A percentile compares a stretch with the other conserved stretches of the same genome.
Evolutionary conservation across 1,140 invertebrate genomes (phyloP).

Genomic region (Pogonus chalceus): DNA sequence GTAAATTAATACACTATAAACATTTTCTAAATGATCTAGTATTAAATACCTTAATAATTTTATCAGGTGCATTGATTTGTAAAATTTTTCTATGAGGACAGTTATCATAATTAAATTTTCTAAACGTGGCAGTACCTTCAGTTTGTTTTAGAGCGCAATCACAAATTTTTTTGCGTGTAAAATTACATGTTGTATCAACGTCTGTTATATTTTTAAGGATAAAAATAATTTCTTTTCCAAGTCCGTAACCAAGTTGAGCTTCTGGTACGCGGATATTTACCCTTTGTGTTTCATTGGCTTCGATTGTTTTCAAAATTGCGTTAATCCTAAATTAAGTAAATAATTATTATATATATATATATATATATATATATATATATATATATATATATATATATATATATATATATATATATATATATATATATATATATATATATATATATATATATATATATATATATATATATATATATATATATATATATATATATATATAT

Average conservation of each 20-base stretch:
- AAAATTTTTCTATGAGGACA: slow-evolving; percentile 23
- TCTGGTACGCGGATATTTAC: slow-evolving; percentile 18
- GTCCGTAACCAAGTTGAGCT: slow-evolving; percentile 9
- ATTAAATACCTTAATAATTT: slow-evolving; percentile 5
- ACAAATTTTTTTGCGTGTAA: slow-evolving; percentile 23
- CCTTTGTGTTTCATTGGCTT: slow-evolving; percentile 13
- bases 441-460: too few relatives aligned
- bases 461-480: too few relatives aligned
- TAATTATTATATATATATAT: slow-evolving; percentile 8
- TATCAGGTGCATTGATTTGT: background rate
- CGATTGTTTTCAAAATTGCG: slow-evolving; percentile 12
- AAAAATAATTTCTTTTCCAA: slow-evolving; percentile 14
- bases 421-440: too few relatives aligned
- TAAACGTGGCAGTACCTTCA: slow-evolving; percentile 14
- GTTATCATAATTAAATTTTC: slow-evolving; percentile 16
- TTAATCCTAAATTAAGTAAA: slow-evolving; percentile 15
- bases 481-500: too few relatives aligned
- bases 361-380: background rate
- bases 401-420: too few relatives aligned
- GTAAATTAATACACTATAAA: slow-evolving; percentile 1
- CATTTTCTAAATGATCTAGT: background rate
- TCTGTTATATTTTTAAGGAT: slow-evolving; percentile 19
- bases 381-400: too few relatives aligned
- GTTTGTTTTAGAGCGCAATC: slow-evolving; percentile 18
- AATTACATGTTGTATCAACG: slow-evolving; percentile 13